Evolutionary conservation across 1,140 invertebrate genomes (phyloP).

Genomic region (Streblospio benedicti): DNA sequence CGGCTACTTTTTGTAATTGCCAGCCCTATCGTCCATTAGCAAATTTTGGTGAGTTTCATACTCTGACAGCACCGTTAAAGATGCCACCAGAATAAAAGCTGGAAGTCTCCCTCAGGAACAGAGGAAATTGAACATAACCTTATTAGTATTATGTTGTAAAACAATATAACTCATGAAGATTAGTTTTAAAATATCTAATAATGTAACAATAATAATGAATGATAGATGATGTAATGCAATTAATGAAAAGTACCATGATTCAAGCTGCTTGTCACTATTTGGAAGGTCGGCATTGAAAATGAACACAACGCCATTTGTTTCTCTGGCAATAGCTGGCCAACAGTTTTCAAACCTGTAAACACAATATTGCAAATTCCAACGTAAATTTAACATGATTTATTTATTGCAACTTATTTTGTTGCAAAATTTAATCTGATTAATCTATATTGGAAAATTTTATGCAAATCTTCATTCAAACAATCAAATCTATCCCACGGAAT

Average conservation of each 20-base stretch:
- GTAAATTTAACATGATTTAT: not conserved
- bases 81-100: not conserved
- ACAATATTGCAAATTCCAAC: not conserved
- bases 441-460: not conserved
- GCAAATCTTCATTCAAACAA: not conserved
- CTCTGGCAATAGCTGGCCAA: conserved; percentile 66
- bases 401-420: not conserved
- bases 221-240: not conserved
- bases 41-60: no score
- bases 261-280: conserved; percentile 56
- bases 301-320: conserved; percentile 64
- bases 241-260: conserved; percentile 51
- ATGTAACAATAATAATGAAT: not conserved
- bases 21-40: no score
- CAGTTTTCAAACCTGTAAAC: conserved; percentile 61
- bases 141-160: not conserved
- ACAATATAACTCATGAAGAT: not conserved
- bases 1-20: no score
- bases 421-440: not conserved
- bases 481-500: not conserved
- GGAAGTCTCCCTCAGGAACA: not conserved
- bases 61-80: not conserved
- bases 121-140: not conserved
- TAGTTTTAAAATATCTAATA: not conserved
- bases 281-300: conserved; percentile 59